Conservation (phyloP, 1,140 invertebrate species). For the Pseudomyrmex concolor region DNA sequence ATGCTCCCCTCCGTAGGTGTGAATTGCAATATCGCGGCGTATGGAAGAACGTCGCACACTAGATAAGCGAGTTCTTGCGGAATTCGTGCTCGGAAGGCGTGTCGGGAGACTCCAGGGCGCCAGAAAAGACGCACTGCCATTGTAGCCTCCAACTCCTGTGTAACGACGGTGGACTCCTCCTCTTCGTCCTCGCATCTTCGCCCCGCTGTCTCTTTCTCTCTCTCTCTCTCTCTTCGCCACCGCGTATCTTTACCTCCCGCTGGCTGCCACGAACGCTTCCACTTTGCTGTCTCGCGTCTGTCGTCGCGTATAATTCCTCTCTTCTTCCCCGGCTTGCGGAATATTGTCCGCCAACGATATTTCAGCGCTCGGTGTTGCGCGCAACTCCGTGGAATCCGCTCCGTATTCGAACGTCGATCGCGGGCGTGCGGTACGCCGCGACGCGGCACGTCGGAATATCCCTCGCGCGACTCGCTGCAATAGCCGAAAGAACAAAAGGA, state of each 20-base stretch:
- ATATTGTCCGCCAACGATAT: constrained; percentile 65
- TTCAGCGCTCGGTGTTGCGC: background rate
- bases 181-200: too few relatives aligned
- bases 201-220: constrained; percentile 41
- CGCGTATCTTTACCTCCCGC: constrained; percentile 46
- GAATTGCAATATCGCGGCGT: constrained; percentile 75
- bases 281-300: constrained; percentile 22
- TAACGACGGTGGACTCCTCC: constrained; percentile 53
- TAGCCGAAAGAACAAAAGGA: background rate
- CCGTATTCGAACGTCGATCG: constrained; percentile 24
- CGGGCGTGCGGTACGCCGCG: background rate
- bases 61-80: constrained; percentile 71
- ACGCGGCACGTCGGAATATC: background rate
- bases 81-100: constrained; percentile 70
- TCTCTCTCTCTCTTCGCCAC: background rate
- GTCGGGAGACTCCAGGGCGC: constrained; percentile 77
- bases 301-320: constrained; percentile 12
- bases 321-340: constrained; percentile 22
- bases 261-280: constrained; percentile 21
- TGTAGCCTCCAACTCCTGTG: constrained; percentile 73
- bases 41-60: constrained; percentile 60
- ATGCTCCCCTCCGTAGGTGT: constrained; percentile 57
- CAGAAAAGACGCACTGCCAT: constrained; percentile 79
- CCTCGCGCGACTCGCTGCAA: background rate
- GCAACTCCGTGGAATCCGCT: background rate